Evolutionary conservation across 2,888 invertebrate species (phyloP).

Genomic region (Formica aserva): DNA sequence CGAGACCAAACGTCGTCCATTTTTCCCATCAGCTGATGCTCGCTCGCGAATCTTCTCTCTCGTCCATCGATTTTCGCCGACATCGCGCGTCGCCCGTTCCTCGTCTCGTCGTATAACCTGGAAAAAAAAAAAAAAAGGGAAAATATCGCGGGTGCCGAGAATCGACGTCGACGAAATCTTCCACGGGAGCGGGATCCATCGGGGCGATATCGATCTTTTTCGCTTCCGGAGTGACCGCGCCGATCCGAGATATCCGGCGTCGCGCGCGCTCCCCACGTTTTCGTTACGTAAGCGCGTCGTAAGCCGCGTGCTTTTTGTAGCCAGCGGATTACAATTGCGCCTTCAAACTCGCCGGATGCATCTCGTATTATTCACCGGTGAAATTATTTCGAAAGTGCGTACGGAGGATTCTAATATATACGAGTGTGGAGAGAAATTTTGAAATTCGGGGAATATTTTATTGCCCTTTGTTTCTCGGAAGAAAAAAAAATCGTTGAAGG

Average conservation of each 20-base stretch:
- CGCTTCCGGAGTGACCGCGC: not conserved
- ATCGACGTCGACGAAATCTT: not conserved
- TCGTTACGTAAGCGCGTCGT: constrained; percentile 51
- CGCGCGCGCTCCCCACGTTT: constrained; percentile 45
- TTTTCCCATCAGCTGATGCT: constrained; percentile 31
- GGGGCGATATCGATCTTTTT: not conserved
- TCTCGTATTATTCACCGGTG: not conserved
- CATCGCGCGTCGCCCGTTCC: not conserved
- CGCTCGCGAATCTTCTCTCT: not conserved
- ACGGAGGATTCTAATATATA: not conserved
- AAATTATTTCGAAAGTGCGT: not conserved
- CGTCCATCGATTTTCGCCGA: constrained; percentile 31
- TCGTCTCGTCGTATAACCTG: constrained; percentile 17
- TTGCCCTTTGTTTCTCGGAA: not conserved
- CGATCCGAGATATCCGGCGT: constrained; percentile 10
- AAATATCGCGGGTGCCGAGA: not conserved
- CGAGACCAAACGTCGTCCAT: not conserved
- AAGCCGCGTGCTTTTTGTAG: constrained; percentile 4
- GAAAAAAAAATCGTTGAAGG: not conserved
- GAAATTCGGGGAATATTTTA: not conserved
- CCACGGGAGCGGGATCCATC: not conserved
- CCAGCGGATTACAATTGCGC: not conserved
- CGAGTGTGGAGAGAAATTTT: not conserved
- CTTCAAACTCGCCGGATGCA: not conserved
- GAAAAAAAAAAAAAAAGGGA: not conserved